Base-by-base conservation (phyloP, 2,113 vertebrate genomes). In the Boulengeromyrus knoepffleri region DNA sequence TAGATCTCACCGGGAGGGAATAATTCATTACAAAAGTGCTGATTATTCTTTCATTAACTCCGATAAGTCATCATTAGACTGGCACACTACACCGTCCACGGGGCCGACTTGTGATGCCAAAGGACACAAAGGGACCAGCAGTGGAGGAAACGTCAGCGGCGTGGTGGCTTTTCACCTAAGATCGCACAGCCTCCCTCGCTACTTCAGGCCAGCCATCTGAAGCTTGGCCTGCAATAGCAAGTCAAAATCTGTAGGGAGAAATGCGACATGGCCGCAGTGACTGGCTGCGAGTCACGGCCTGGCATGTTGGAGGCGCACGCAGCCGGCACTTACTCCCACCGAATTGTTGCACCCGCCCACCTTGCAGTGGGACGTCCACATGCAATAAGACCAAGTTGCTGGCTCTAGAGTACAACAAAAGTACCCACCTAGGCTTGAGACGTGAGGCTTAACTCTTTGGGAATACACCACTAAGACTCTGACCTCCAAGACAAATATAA, bases 31-130 rank as follows among this genome's bases (percentile, higher is more conserved):
- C 46, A 89, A 89, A 89, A 87, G 77, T 52, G 74, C 88, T 89
- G 88, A 89, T 89, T 84, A 89, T 89, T 89, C 77, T 89, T 89
- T 89, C 88, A 89, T 89, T 89, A 84, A 24, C 49, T 9, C 88
- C 80, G 49, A 84, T 84, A 83, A 89, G 56, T 89, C 74, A 89
- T 89, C 88, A 89, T 89, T 84, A 84, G 88, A 15, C 70, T 6
- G 80, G 53, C 49, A 17, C 74, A 17, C 74, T 42, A 19, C 70
- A 56, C 70, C 10, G 36, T 89, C 74, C 88, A 83, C 24, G 17
- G 52, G 36, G 47, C 88, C 31, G 2, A 70, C 70, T 31, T 39
- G 27, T 83, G 70, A 89, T 42, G 36, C 47, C 27, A 83, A 19
- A 5, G 85, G 50, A 36, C 50, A 21, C 27, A 27, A 36, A 19